Conservation (phyloP, 92 coral and sea anemone species). For the Palythoa grandis region DNA sequence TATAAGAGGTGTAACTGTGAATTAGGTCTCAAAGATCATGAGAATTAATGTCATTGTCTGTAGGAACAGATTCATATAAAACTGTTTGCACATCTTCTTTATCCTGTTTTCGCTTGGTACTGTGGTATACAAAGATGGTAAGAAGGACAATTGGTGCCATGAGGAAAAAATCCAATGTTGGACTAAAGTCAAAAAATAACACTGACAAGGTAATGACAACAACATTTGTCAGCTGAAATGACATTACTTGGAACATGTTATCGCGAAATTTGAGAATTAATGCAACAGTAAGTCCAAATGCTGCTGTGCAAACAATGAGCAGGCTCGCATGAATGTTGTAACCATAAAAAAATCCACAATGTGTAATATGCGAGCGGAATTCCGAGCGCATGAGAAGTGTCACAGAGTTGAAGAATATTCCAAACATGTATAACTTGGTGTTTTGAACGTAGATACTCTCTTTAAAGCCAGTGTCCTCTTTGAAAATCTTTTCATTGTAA, state of each 20-base stretch:
- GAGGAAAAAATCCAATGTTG: constrained; percentile 67
- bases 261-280: constrained; percentile 74
- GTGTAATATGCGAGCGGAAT: constrained; percentile 55
- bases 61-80: background rate
- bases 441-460: constrained; percentile 73
- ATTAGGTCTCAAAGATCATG: background rate
- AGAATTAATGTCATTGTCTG: background rate
- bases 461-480: constrained; percentile 75
- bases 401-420: constrained; percentile 63
- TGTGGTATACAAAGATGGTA: constrained; percentile 63
- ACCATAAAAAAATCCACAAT: constrained; percentile 72
- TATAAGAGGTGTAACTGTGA: background rate
- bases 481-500: constrained; percentile 81
- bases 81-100: background rate
- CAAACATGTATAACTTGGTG: constrained; percentile 71
- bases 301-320: constrained; percentile 67
- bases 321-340: constrained; percentile 65
- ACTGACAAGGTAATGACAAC: constrained; percentile 72
- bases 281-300: constrained; percentile 71
- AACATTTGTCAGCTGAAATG: constrained; percentile 75
- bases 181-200: constrained; percentile 70
- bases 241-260: constrained; percentile 84
- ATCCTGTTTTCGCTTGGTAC: constrained; percentile 26
- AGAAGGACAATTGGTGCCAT: constrained; percentile 67
- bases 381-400: constrained; percentile 60